Conservation (phyloP, 2,888 invertebrate species). For the Andrena hattorfiana region DNA sequence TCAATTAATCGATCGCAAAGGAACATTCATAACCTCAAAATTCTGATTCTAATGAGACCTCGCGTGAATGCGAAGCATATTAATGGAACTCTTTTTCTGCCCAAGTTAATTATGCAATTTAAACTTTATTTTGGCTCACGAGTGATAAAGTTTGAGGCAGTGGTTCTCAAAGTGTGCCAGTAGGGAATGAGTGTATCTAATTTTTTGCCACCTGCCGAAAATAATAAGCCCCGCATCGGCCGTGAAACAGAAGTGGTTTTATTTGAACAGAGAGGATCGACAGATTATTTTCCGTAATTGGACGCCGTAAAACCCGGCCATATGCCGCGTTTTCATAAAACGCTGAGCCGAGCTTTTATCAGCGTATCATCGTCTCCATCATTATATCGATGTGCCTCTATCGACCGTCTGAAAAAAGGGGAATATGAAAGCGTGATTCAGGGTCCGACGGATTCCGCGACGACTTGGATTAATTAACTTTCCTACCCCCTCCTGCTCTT, state of each 20-base stretch:
- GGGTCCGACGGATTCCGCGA: constrained; percentile 21
- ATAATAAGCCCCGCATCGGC: constrained; percentile 28
- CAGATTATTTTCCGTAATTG: constrained; percentile 68
- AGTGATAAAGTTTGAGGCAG: too few species aligned
- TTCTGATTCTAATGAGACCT: too few species aligned
- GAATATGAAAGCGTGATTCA: constrained; percentile 31
- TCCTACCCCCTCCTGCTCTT: neutral
- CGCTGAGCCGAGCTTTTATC: constrained; percentile 60
- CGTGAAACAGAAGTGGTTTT: constrained; percentile 56
- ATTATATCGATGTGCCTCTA: constrained; percentile 37
- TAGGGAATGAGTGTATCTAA: too few species aligned
- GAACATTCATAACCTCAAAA: too few species aligned
- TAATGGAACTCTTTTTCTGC: too few species aligned
- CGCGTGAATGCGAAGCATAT: too few species aligned
- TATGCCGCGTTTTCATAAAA: constrained; percentile 61
- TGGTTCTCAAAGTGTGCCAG: too few species aligned
- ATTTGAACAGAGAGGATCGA: constrained; percentile 61
- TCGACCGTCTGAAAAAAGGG: constrained; percentile 28
- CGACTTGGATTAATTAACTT: constrained; percentile 15
- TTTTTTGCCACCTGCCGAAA: neutral
- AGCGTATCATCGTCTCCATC: constrained; percentile 53
- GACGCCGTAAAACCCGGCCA: constrained; percentile 55
- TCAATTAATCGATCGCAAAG: too few species aligned
- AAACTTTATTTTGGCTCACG: too few species aligned
- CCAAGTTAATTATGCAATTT: too few species aligned